Percentiles rank a stretch among this genome's conserved stretches.
phyloP scores from a whole-genome alignment of 2,113 vertebrate species.

The Chrysochloris asiatica region DNA sequence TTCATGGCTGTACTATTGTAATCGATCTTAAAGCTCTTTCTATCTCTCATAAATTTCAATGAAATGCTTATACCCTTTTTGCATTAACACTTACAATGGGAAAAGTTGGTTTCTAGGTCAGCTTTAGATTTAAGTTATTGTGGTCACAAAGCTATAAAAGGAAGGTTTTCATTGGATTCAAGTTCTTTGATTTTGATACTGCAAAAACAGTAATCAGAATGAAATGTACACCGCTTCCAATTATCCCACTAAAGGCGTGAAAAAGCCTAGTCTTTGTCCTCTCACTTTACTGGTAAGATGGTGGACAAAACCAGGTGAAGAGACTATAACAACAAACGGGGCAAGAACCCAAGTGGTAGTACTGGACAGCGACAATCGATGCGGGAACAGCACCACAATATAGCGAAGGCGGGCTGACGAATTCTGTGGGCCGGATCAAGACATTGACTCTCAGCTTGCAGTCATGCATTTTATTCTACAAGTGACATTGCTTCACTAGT shows the following conservation, averaged over 20 bases:
- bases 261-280: background rate
- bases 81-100: slow-evolving; percentile 50
- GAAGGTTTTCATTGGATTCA: slow-evolving; percentile 52
- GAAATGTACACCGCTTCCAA: slow-evolving; percentile 49
- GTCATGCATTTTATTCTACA: background rate
- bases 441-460: background rate
- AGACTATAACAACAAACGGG: slow-evolving; percentile 24
- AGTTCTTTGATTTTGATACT: slow-evolving; percentile 39
- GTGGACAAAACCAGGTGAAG: slow-evolving; percentile 48
- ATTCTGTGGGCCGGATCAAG: background rate
- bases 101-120: slow-evolving; percentile 67
- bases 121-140: slow-evolving; percentile 5
- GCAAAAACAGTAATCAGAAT: background rate
- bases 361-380: no score
- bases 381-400: background rate
- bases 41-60: slow-evolving; percentile 33
- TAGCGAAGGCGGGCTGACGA: background rate
- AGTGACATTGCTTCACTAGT: background rate
- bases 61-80: slow-evolving; percentile 68
- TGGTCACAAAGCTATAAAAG: slow-evolving; percentile 1
- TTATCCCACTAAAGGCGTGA: background rate
- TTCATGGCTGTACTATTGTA: slow-evolving; percentile 48
- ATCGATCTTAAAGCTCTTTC: slow-evolving; percentile 60
- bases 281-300: slow-evolving; percentile 9
- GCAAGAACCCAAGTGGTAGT: background rate